phyloP scores from a whole-genome alignment of 2,888 invertebrate genomes.

The Trilocha varians region DNA sequence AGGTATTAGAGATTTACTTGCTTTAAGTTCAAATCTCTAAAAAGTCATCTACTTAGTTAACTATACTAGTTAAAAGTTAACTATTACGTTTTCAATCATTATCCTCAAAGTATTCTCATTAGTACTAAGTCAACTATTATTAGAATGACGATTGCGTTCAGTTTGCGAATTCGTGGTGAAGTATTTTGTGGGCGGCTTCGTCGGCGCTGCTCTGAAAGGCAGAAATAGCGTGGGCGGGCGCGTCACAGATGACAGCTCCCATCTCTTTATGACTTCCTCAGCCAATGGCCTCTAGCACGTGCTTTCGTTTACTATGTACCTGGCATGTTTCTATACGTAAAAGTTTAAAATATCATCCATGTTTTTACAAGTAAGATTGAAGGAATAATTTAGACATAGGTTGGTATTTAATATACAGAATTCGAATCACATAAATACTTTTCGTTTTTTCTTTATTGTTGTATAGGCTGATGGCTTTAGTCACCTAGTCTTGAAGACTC shows the following conservation, averaged over 20 bases:
- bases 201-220: slow-evolving; percentile 46
- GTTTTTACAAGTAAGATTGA: background rate
- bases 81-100: too few relatives aligned
- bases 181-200: slow-evolving; percentile 37
- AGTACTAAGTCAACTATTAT: background rate
- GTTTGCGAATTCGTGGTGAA: slow-evolving; percentile 38
- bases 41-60: too few relatives aligned
- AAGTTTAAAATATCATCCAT: background rate
- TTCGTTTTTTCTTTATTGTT: background rate
- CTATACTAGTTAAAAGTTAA: too few relatives aligned
- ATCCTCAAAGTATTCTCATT: too few relatives aligned
- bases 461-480: too few relatives aligned
- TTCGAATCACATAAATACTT: background rate
- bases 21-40: too few relatives aligned
- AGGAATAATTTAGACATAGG: background rate
- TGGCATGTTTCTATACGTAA: background rate
- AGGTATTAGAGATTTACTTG: too few relatives aligned
- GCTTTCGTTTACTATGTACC: slow-evolving; percentile 2
- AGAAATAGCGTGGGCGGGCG: slow-evolving; percentile 70
- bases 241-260: slow-evolving; percentile 66
- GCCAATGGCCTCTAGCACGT: slow-evolving; percentile 54
- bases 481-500: too few relatives aligned
- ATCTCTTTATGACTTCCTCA: slow-evolving; percentile 70
- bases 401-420: background rate
- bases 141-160: slow-evolving; percentile 16